Conservation (phyloP, 2,888 invertebrate genomes). For the Nomada ferruginata region DNA sequence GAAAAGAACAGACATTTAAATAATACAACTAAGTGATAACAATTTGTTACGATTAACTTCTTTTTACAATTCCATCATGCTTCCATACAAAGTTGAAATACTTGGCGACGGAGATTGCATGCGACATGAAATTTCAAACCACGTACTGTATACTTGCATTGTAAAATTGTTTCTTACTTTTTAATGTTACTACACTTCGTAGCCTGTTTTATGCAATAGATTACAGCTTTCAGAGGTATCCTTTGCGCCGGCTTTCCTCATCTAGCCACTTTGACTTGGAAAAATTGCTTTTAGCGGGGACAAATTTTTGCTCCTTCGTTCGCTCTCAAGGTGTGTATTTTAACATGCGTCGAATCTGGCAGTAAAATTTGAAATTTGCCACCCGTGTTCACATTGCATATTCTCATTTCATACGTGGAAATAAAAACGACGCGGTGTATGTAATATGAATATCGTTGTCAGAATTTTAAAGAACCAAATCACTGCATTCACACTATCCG, state of each 20-base stretch:
- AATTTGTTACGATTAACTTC: no score
- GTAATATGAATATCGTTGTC: no score
- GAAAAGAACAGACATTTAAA: no score
- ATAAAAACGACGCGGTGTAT: no score
- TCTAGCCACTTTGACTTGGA: constrained; percentile 56
- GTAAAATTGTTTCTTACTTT: constrained; percentile 13
- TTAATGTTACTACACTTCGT: neutral
- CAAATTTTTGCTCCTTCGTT: constrained; percentile 48
- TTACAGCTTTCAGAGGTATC: neutral
- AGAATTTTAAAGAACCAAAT: no score
- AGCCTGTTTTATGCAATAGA: constrained; percentile 37
- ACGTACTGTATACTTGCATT: neutral
- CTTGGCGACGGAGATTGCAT: neutral
- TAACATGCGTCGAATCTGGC: constrained; percentile 14
- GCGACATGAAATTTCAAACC: neutral
- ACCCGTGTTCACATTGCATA: neutral
- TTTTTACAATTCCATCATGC: no score
- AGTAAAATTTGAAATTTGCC: constrained; percentile 40
- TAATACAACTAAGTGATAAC: no score
- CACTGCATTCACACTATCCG: no score
- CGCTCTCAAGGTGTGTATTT: constrained; percentile 27
- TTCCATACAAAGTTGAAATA: no score
- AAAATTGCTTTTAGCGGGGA: constrained; percentile 42
- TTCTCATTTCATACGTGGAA: no score
- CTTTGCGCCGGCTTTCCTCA: constrained; percentile 22